A percentile compares a stretch with the other conserved stretches of the same genome.
phyloP scores from a whole-genome alignment of 2,113 vertebrate species.

The Australoheros scitulus region DNA sequence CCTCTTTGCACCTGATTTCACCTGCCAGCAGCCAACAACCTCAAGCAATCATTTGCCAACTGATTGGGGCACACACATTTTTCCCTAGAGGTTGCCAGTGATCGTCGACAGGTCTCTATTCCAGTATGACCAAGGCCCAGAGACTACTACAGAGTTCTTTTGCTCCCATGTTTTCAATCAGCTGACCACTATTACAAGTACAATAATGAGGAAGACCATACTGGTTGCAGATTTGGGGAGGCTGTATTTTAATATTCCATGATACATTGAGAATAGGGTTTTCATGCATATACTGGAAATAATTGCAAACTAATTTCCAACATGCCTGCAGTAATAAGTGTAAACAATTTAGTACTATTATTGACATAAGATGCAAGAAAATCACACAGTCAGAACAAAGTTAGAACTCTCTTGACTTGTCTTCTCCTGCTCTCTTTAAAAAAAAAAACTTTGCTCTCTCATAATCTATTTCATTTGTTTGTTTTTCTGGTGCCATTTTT shows the following conservation, averaged over 20 bases:
- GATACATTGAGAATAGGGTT: background rate
- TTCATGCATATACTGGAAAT: background rate
- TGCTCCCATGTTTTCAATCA: background rate
- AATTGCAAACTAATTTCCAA: background rate
- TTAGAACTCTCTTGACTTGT: background rate
- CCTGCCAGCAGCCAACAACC: background rate
- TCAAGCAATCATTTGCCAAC: accelerated
- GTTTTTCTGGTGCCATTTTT: conserved; percentile 13
- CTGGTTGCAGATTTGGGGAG: background rate
- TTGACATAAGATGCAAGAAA: background rate
- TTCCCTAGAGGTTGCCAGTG: background rate
- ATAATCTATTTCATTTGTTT: background rate
- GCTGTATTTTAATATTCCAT: background rate
- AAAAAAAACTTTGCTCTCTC: background rate
- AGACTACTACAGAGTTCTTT: background rate
- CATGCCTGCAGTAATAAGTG: background rate
- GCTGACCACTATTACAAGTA: no score
- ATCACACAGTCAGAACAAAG: background rate
- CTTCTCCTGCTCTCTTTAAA: background rate
- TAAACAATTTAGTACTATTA: background rate
- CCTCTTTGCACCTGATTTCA: background rate
- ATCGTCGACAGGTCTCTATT: background rate
- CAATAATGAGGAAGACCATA: background rate
- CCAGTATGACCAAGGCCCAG: background rate
- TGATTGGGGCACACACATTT: background rate